Evolutionary conservation across 2,113 vertebrate species (phyloP).

Genomic region (Mesoclemmys tuberculata): DNA sequence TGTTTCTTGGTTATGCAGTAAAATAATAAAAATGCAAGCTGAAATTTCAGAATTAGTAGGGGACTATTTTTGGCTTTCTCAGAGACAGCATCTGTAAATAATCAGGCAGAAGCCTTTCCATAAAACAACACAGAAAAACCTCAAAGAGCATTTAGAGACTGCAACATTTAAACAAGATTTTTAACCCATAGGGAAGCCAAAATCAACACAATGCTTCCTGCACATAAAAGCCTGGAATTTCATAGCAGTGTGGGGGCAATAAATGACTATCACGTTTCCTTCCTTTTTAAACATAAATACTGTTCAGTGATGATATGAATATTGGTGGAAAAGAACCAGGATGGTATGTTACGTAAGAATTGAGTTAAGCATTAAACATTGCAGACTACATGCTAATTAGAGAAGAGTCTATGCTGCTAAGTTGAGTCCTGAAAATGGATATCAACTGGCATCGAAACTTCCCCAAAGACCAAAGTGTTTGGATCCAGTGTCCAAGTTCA

Average conservation of each 20-base stretch:
- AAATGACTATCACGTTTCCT: conserved; percentile 87
- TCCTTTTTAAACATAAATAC: conserved; percentile 76
- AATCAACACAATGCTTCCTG: conserved; percentile 93
- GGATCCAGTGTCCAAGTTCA: conserved; percentile 29
- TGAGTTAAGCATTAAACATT: conserved; percentile 44
- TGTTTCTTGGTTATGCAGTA: conserved; percentile 65
- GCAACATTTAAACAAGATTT: conserved; percentile 89
- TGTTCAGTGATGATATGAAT: conserved; percentile 75
- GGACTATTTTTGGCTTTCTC: conserved; percentile 83
- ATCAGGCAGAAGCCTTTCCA: conserved; percentile 86
- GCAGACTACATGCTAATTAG: conserved; percentile 50
- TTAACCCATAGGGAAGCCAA: conserved; percentile 84
- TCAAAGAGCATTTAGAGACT: conserved; percentile 86
- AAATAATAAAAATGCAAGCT: conserved; percentile 69
- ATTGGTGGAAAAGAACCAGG: conserved; percentile 68
- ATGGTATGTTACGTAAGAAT: conserved; percentile 61
- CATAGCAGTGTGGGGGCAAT: conserved; percentile 85
- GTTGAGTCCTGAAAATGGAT: neutral
- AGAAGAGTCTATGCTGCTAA: conserved; percentile 4
- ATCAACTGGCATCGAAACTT: neutral
- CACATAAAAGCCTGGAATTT: conserved; percentile 88
- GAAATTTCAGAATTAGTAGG: conserved; percentile 72
- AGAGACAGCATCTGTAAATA: conserved; percentile 87
- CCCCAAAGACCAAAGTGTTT: neutral
- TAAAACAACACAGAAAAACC: conserved; percentile 87